Evolutionary conservation across 2,888 invertebrate species (phyloP), one percentile per base, ranked within the genome.

Genomic region (Agonopterix arenella): DNA sequence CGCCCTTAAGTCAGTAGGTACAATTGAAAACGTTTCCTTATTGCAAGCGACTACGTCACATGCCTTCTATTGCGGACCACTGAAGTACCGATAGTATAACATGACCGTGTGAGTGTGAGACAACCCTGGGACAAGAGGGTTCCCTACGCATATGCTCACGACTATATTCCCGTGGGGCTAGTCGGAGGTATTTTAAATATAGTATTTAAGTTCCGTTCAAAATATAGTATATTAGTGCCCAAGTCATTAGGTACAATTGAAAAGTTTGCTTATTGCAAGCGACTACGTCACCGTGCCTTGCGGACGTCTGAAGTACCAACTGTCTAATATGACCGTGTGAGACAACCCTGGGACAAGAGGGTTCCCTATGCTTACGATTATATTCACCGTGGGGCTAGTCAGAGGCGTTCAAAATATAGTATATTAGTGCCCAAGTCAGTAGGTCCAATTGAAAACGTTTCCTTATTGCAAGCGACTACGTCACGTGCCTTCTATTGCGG

Each of bases 11-110:
- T 40, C 10, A n/a, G 64, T 62, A 68, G 58, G 65, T 66, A 72
- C 80, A 83, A 83, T 82, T 83, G 80, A 72, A 74, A 66, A 61
- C 70, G 75, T 68, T 82, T 83, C 83, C 83, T 81, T 75, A 81
- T 82, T 80, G 76, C 59, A 11, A 64, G 61, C 62, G 67, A 61
- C 78, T 74, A 71, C 81, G 81, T 81, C 81, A 81, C 62, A 13
- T 62, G 60, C 56, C 52, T 18, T 40, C 13, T 11, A 3, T 42
- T n/a, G 11, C 40, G 11, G 41, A 4, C 18, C 3, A 18, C 10
- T 38, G n/a, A 3, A 10, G 18, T 45, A 45, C 9, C 45, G 40
- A 38, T 4, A 2, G 18, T 18, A 1, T 18, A 4, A 18, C 18
- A 18, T 18, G 4, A 4, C 18, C 18, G 4, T 18, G 18, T 4